phyloP scores from a whole-genome alignment of 2,888 invertebrate species.

The Drosophila vallismaia region DNA sequence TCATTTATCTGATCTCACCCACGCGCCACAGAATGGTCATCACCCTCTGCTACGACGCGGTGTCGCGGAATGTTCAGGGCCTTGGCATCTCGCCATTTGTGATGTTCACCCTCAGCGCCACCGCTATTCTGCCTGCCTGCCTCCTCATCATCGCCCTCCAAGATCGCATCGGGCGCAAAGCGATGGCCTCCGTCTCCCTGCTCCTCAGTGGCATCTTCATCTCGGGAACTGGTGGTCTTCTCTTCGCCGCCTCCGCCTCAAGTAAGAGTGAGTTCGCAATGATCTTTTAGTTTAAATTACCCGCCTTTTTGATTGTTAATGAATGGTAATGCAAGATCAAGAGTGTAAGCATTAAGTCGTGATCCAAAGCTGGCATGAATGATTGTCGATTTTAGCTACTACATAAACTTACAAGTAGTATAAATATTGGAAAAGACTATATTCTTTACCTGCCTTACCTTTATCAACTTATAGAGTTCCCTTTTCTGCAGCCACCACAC shows the following conservation, averaged over 20 bases:
- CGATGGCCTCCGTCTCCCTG: slow-evolving; percentile 85
- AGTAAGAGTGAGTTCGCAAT: slow-evolving; percentile 59
- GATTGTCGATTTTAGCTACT: background rate
- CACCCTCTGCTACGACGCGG: slow-evolving; percentile 86
- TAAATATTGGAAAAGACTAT: background rate
- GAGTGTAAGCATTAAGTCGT: background rate
- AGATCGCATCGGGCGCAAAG: slow-evolving; percentile 85
- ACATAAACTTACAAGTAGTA: background rate
- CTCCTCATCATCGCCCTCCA: slow-evolving; percentile 83
- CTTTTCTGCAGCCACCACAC: slow-evolving; percentile 52
- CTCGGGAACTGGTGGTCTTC: slow-evolving; percentile 84
- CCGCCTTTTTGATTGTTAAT: no score
- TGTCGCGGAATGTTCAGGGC: slow-evolving; percentile 86
- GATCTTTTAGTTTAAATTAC: background rate
- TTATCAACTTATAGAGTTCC: background rate
- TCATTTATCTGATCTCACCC: slow-evolving; percentile 9
- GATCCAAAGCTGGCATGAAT: background rate
- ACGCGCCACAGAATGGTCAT: slow-evolving; percentile 85
- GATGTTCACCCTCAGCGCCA: slow-evolving; percentile 85
- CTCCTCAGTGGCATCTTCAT: slow-evolving; percentile 85
- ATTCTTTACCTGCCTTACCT: no score
- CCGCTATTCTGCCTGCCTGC: slow-evolving; percentile 86
- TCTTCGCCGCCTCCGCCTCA: slow-evolving; percentile 53
- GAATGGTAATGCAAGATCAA: no score
- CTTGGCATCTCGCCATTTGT: slow-evolving; percentile 85